These are phyloP conservation scores for Agrotis clavis DNA, from an alignment of 2,888 invertebrate genomes.

Conservation along the genomic window DNA sequence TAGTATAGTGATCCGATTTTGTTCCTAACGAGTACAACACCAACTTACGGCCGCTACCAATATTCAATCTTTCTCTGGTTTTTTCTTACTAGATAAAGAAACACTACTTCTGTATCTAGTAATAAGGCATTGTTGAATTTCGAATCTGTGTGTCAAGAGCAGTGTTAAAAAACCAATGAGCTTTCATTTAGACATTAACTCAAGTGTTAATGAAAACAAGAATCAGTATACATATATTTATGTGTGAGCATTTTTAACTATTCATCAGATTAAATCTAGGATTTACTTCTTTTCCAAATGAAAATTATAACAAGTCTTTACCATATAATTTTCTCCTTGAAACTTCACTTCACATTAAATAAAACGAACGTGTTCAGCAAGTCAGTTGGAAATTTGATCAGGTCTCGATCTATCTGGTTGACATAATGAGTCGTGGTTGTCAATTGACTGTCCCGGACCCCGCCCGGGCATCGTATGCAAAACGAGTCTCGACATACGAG, in stretches of 20 bases:
- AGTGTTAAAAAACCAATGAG: too few relatives aligned
- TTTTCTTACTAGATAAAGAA: too few relatives aligned
- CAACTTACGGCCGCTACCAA: too few relatives aligned
- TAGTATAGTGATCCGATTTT: not conserved
- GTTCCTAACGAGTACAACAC: not conserved
- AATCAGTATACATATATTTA: too few relatives aligned
- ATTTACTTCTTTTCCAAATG: not conserved
- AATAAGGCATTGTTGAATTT: too few relatives aligned
- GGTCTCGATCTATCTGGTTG: conserved; percentile 64
- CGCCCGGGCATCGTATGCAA: conserved; percentile 62
- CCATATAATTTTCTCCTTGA: not conserved
- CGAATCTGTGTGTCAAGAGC: too few relatives aligned
- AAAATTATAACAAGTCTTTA: not conserved
- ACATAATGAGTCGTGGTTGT: conserved; percentile 83
- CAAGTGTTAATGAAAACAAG: too few relatives aligned
- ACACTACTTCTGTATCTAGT: too few relatives aligned
- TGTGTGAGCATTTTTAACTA: not conserved
- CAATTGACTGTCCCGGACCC: conserved; percentile 78
- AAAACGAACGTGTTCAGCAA: conserved; percentile 62
- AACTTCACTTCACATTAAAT: conserved; percentile 57
- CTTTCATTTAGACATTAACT: too few relatives aligned
- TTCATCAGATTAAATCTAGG: not conserved
- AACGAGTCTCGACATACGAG: conserved; percentile 51
- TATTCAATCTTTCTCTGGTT: too few relatives aligned
- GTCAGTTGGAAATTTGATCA: conserved; percentile 62